Evolutionary conservation across 2,797 vertebrate species (phyloP), one percentile per base, ranked within the genome.

Genomic region (Diplodus puntazzo): DNA sequence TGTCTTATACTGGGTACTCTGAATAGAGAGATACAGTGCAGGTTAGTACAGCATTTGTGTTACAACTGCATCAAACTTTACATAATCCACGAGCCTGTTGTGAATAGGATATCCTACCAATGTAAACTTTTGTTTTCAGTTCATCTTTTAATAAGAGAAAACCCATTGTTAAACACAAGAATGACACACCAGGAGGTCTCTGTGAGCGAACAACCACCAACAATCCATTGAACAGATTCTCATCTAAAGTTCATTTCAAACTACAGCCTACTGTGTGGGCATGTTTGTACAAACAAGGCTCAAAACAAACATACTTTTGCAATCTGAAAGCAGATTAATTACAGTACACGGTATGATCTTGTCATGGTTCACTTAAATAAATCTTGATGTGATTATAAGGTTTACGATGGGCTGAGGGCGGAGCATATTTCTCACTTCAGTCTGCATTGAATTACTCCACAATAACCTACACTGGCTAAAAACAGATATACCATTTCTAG

Each of bases 1-100:
- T 0, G 95, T 94, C 94, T 97, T 97, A 79, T 97, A 97, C 87
- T 96, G 97, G 74, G 95, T 97, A 80, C 95, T 95, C 95, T 96
- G 80, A 10, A 73, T 3, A 27, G 34, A 76, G 13, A 71, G 21
- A 78, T 1, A 75, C 12, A 77, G 34, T 54, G 53, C 18, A 60
- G 43, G 49, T 60, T 54, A 11, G 9, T 27, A 49, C 0, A 50
- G 46, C 5, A 18, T 43, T 20, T 70, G 42, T 58, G n/a, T 48
- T 17, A 18, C 18, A 59, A n/a, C 5, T 2, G 5, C 55, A 71
- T 73, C 25, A 53, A 4, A 66, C 30, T 52, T 48, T 50, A 62
- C 9, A 23, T 34, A 3, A 12, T 43, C 5, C 45, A n/a, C 53
- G 3, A 20, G 25, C 21, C 4, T 59, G 46, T 53, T 58, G 55